Percentiles rank a stretch among this genome's conserved stretches.
These are phyloP conservation scores for Pseudopleuronectes americanus DNA, from an alignment of 2,797 vertebrate genomes.

Conservation along the genomic window DNA sequence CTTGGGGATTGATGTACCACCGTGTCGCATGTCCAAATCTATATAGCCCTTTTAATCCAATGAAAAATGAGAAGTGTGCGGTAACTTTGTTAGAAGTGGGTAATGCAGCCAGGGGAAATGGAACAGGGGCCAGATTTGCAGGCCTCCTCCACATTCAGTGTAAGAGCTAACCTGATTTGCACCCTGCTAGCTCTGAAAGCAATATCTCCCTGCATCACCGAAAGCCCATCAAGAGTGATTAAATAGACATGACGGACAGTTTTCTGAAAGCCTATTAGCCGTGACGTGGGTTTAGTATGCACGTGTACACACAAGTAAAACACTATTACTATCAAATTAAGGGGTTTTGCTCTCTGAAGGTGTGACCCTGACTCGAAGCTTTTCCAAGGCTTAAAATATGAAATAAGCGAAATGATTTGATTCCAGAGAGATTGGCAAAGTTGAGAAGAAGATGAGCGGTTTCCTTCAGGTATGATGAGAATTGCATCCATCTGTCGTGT, in stretches of 20 bases:
- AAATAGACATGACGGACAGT: constrained; percentile 76
- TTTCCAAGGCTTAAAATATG: constrained; percentile 15
- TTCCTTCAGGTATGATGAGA: constrained; percentile 26
- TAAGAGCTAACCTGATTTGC: constrained; percentile 82
- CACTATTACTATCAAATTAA: constrained; percentile 26
- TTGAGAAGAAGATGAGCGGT: constrained; percentile 34
- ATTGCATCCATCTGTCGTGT: constrained; percentile 54
- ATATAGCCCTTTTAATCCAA: constrained; percentile 79
- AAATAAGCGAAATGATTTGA: background rate
- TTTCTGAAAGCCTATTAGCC: constrained; percentile 59
- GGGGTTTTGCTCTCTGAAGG: constrained; percentile 5
- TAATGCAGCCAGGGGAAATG: constrained; percentile 79
- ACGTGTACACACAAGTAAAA: constrained; percentile 22
- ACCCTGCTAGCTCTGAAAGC: constrained; percentile 69
- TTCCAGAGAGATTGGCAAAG: constrained; percentile 18
- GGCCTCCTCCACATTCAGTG: constrained; percentile 73
- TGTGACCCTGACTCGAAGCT: background rate
- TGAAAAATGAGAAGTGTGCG: constrained; percentile 84
- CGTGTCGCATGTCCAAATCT: constrained; percentile 75
- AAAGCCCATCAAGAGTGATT: constrained; percentile 76
- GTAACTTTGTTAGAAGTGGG: constrained; percentile 83
- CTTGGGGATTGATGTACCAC: constrained; percentile 65
- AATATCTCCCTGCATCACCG: constrained; percentile 70
- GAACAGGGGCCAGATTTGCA: constrained; percentile 72
- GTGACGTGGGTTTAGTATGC: constrained; percentile 56